Conservation (phyloP, 2,113 vertebrate species). For the Passer domesticus region DNA sequence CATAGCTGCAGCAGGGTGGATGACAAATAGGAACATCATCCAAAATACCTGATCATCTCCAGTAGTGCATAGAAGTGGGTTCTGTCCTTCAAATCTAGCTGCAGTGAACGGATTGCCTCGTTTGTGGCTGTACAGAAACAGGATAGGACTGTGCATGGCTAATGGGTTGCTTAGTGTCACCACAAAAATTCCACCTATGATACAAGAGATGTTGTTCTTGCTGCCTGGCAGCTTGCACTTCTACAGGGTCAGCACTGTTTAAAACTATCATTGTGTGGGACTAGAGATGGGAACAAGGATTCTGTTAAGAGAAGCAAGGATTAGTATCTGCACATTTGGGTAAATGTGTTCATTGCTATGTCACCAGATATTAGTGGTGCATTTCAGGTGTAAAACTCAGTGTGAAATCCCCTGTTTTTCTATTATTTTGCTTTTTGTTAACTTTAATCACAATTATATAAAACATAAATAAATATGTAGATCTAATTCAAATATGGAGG, state of each 20-base stretch:
- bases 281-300: background rate
- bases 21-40: background rate
- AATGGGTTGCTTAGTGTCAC: background rate
- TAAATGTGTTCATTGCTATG: background rate
- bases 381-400: background rate
- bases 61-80: background rate
- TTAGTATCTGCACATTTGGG: background rate
- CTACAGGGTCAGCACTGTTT: background rate
- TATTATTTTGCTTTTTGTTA: background rate
- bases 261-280: background rate
- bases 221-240: background rate
- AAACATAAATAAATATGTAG: background rate
- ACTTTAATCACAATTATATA: background rate
- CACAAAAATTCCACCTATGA: accelerated
- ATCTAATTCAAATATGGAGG: background rate
- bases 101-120: background rate
- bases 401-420: background rate
- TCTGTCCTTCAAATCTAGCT: background rate
- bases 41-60: background rate
- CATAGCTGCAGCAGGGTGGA: background rate
- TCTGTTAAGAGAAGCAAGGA: background rate
- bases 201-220: background rate
- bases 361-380: background rate
- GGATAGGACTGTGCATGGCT: background rate
- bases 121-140: accelerated